Evolutionary conservation across 2,113 vertebrate species (phyloP).

Genomic region (Jaculus jaculus): DNA sequence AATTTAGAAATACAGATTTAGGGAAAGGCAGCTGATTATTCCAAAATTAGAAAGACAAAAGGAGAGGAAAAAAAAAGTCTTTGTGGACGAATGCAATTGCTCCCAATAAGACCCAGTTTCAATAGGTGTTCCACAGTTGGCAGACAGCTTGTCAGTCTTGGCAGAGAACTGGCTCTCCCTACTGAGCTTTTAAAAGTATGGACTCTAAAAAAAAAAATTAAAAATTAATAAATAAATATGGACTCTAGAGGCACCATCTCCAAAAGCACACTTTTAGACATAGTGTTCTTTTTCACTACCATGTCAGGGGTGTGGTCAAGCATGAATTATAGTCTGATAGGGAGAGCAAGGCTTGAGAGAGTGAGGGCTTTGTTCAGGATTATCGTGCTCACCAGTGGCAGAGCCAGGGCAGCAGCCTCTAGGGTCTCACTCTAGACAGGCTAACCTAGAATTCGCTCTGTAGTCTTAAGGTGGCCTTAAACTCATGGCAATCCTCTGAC

Average conservation of each 20-base stretch:
- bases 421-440: too few relatives aligned
- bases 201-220: too few relatives aligned
- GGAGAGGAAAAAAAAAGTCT: neutral
- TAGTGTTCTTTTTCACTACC: too few relatives aligned
- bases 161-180: slow-evolving; percentile 6
- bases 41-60: neutral
- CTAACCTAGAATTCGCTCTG: too few relatives aligned
- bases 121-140: too few relatives aligned
- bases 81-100: neutral
- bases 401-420: too few relatives aligned
- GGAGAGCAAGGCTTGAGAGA: neutral
- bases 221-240: too few relatives aligned
- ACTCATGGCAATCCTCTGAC: too few relatives aligned
- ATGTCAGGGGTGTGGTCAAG: neutral
- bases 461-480: too few relatives aligned
- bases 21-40: neutral
- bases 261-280: neutral
- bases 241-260: neutral
- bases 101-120: fast-evolving
- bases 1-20: neutral
- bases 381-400: too few relatives aligned
- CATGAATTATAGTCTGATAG: neutral
- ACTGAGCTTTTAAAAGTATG: neutral
- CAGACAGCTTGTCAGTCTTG: too few relatives aligned
- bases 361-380: neutral